Evolutionary conservation across 1,140 invertebrate genomes (phyloP), one percentile per base, ranked within the genome.

Genomic region (Drosophila ficusphila): DNA sequence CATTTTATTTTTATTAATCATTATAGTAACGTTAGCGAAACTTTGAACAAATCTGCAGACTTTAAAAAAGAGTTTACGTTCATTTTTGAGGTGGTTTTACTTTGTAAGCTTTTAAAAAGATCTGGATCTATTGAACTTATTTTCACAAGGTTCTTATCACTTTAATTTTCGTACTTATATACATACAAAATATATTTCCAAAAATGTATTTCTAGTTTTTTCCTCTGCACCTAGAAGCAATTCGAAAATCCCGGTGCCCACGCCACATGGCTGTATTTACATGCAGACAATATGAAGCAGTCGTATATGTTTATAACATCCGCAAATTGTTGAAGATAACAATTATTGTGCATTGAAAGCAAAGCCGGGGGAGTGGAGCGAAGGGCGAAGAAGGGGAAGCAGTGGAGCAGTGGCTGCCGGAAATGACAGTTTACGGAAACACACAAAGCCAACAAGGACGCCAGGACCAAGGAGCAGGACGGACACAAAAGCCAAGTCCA

Each of bases 321-420:
- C 81, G 81, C 81, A 86, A 86, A 86, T 86, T 86, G 81, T 86
- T 86, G 77, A 86, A 86, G 81, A 86, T 86, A 86, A 86, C 82
- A 86, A 86, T 86, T 86, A 86, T 86, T 86, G 82, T 86, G 81
- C 81, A 85, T 88, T 88, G 81, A 85, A 85, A 85, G 79, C 76
- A 79, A 68, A 64, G 64, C 65, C 18, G 39, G 38, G 21, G 36
- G n/a, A 39, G 23, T 9, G 29, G 8, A 27, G 21, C 25, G 18
- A 4, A n/a, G 14, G 31, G 12, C n/a, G 3, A 9, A 8, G n/a
- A 29, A 16, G n/a, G 14, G 16, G 18, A 7, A 34, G 36, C 41
- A 29, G 14, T 9, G 34, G 31, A 73, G 58, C 57, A 73, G 49
- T 41, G 36, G 58, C 58, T 70, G 61, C 78, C 81, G 81, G 81